phyloP scores from a whole-genome alignment of 1,140 invertebrate genomes.

The Ruditapes philippinarum region DNA sequence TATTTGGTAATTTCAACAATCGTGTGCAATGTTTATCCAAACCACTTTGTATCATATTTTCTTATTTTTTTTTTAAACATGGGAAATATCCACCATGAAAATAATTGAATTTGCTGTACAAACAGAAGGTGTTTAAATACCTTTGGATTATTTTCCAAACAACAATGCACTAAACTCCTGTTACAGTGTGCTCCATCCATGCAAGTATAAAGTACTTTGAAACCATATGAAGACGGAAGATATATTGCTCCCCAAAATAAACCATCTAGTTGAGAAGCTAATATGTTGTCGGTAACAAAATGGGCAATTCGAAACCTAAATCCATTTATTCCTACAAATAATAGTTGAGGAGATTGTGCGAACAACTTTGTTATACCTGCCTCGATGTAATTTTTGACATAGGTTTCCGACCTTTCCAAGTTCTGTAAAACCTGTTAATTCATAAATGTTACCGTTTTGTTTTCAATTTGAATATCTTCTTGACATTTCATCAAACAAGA shows the following conservation, averaged over 20 bases:
- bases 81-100: slow-evolving; percentile 51
- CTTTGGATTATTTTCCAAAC: background rate
- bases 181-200: slow-evolving; percentile 63
- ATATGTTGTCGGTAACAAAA: slow-evolving; percentile 27
- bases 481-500: slow-evolving; percentile 67
- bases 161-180: slow-evolving; percentile 43
- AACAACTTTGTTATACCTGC: slow-evolving; percentile 2
- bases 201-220: slow-evolving; percentile 32
- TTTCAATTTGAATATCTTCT: background rate
- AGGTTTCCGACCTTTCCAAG: slow-evolving; percentile 9
- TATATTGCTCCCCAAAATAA: slow-evolving; percentile 50
- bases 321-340: slow-evolving; percentile 65
- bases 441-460: background rate
- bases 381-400: background rate
- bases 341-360: slow-evolving; percentile 52
- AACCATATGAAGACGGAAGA: slow-evolving; percentile 26
- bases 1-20: background rate
- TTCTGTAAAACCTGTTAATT: slow-evolving; percentile 46
- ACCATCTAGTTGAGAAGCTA: slow-evolving; percentile 51
- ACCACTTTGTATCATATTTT: slow-evolving; percentile 42
- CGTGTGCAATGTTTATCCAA: background rate
- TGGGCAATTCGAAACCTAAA: slow-evolving; percentile 65
- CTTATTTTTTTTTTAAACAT: slow-evolving; percentile 44
- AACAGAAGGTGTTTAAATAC: background rate
- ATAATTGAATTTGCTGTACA: background rate